Evolutionary conservation across 1,140 invertebrate species (phyloP), one percentile per base, ranked within the genome.

Genomic region (Apocrypta bakeri): DNA sequence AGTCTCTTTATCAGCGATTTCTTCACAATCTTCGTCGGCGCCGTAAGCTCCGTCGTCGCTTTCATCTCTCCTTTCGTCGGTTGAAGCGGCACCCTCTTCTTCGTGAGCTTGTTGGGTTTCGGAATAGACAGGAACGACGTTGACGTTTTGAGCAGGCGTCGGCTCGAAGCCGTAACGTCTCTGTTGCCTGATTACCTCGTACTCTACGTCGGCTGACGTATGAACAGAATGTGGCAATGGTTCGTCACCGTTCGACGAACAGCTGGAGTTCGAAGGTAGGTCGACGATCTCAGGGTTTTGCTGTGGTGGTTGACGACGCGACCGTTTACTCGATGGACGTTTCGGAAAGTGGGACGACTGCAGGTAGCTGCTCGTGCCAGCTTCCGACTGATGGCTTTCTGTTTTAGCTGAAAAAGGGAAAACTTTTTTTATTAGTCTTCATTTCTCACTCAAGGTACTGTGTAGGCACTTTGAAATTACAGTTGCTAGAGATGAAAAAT

Each of bases 121-220:
- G 3, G 79, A 87, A 76, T 87, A 87, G 29, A 72, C 40, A 0
- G 90, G 86, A 25, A 85, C 75, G 17, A 88, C 69, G 2, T 85
- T 85, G 12, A 73, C 84, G 31, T 89, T 88, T 14, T 89, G 86
- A 0, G 56, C 7, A 0, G 48, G n/a, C 0, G 17, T n/a, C 48
- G 48, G 8, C 7, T 66, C 79, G n/a, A 40, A 63, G 11, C 88
- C 84, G 56, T 91, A 92, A 64, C 88, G 86, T 14, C 87, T 85
- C 27, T 93, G 92, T 68, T 92, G 92, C 42, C 75, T n/a, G 8
- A 94, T 94, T 0, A 94, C 91, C 85, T 94, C 94, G 84, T 95
- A 95, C 82, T 95, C 94, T 6, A 94, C 94, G 85, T 94, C 94
- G 0, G 94, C 94, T 3, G 94, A 93, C 12, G 75, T 76, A 40